Evolutionary conservation across 2,113 vertebrate genomes (phyloP).

Genomic region (Motacilla alba): DNA sequence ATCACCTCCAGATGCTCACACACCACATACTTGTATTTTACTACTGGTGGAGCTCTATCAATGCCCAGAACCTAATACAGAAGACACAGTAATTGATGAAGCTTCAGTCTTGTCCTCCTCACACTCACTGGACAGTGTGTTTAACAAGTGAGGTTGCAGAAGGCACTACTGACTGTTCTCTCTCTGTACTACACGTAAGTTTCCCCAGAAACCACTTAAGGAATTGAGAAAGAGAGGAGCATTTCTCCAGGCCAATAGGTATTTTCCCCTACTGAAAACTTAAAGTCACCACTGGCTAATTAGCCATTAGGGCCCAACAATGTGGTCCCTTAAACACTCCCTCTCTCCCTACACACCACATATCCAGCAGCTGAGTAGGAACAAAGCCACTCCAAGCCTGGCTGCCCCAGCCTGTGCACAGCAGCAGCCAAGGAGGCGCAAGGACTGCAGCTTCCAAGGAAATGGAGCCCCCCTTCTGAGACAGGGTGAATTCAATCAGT

Average conservation of each 20-base stretch:
- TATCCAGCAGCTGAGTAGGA: background rate
- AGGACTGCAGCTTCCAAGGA: background rate
- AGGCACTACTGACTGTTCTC: background rate
- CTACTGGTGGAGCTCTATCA: background rate
- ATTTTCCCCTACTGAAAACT: background rate
- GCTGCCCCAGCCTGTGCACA: background rate
- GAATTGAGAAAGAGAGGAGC: background rate
- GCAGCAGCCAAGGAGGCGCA: background rate
- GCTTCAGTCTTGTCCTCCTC: background rate
- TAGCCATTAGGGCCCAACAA: background rate
- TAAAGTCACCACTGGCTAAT: background rate
- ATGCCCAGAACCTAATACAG: background rate
- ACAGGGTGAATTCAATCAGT: background rate
- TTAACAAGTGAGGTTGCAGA: background rate
- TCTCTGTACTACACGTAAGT: accelerated
- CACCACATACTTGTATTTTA: background rate
- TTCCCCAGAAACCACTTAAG: background rate
- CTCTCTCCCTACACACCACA: accelerated
- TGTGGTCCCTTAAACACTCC: background rate
- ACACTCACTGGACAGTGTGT: accelerated
- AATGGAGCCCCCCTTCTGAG: background rate
- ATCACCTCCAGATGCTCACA: background rate
- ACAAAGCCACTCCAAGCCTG: background rate
- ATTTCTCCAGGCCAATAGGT: background rate
- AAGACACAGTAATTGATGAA: background rate